Percentiles rank a stretch among this genome's conserved stretches.
phyloP scores from a whole-genome alignment of 2,888 invertebrate genomes.

The Trissonchulus latispiculum region DNA sequence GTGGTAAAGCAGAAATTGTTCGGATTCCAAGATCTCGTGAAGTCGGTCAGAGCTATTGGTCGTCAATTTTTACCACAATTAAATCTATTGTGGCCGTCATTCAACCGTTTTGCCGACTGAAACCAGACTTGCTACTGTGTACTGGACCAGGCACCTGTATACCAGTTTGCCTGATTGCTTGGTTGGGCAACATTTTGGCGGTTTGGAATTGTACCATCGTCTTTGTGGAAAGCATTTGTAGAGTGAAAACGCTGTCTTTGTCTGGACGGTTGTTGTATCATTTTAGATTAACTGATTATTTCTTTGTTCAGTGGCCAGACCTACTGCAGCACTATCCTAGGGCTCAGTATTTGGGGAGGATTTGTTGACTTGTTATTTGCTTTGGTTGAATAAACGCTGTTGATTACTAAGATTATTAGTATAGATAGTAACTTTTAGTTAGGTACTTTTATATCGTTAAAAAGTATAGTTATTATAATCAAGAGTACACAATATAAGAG shows the following conservation, averaged over 20 bases:
- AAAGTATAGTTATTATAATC: no score
- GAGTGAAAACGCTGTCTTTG: constrained; percentile 76
- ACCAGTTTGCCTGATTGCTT: constrained; percentile 70
- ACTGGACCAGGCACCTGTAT: constrained; percentile 96
- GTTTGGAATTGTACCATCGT: constrained; percentile 59
- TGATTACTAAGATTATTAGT: no score
- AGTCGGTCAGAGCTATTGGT: constrained; percentile 72
- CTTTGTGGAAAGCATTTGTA: constrained; percentile 87
- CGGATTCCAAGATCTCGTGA: constrained; percentile 68
- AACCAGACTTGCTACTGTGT: constrained; percentile 67
- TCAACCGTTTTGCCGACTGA: constrained; percentile 58
- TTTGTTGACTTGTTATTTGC: no score
- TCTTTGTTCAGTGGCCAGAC: constrained; percentile 86
- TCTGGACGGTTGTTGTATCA: constrained; percentile 73
- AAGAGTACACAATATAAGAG: no score
- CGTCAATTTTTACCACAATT: constrained; percentile 67
- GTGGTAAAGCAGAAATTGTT: constrained; percentile 26
- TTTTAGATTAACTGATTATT: constrained; percentile 61
- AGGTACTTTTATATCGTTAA: no score
- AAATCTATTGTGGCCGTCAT: constrained; percentile 60
- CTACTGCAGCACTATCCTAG: constrained; percentile 59
- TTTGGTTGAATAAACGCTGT: no score
- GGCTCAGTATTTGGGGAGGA: constrained; percentile 64
- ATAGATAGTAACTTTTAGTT: no score
- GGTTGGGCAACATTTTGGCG: constrained; percentile 51